These are phyloP conservation scores for Glossosoma conforme DNA, from an alignment of 1,140 invertebrate genomes.

Conservation along the genomic window DNA sequence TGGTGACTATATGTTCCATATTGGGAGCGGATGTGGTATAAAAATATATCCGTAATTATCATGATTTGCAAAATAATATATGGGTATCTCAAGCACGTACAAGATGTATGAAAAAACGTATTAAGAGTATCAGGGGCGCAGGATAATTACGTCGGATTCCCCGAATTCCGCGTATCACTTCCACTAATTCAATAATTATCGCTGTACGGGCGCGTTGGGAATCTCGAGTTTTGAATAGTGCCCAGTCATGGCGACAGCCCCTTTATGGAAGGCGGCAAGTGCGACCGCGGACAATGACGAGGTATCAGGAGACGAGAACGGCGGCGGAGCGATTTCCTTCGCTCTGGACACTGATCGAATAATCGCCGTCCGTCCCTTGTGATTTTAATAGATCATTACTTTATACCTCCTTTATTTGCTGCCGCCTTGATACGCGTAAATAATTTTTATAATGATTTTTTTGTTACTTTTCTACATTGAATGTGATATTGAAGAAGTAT, in stretches of 20 bases:
- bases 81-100: too few relatives aligned
- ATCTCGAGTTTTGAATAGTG: constrained; percentile 25
- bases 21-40: too few relatives aligned
- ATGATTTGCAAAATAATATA: too few relatives aligned
- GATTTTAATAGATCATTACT: too few relatives aligned
- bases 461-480: too few relatives aligned
- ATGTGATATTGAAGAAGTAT: too few relatives aligned
- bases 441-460: too few relatives aligned
- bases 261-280: constrained; percentile 3
- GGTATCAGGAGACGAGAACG: constrained; percentile 3
- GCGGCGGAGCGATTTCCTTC: constrained; percentile 15
- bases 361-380: constrained; percentile 8
- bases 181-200: constrained; percentile 32
- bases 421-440: too few relatives aligned
- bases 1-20: too few relatives aligned
- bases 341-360: constrained; percentile 15
- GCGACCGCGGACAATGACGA: constrained; percentile 18
- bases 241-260: constrained; percentile 19
- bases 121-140: background rate
- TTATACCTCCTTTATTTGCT: too few relatives aligned
- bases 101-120: too few relatives aligned
- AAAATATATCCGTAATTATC: too few relatives aligned
- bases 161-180: constrained; percentile 30
- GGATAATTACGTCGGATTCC: constrained; percentile 22
- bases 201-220: constrained; percentile 20